These are phyloP conservation scores for Cuculus canorus DNA, from an alignment of 2,797 vertebrate genomes.

Conservation along the genomic window DNA sequence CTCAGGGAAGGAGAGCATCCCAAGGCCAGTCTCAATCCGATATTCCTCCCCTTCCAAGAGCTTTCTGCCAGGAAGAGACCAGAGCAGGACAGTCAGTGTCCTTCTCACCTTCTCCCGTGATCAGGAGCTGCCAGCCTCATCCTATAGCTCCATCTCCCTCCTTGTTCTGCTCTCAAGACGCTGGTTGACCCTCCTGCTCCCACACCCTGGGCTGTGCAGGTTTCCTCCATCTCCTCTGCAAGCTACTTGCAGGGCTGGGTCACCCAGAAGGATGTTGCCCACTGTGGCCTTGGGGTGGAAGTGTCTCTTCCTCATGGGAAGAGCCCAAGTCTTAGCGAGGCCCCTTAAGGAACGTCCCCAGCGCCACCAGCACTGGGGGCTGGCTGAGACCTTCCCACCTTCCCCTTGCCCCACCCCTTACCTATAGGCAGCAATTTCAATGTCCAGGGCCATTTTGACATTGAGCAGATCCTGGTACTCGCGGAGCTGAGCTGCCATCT, in stretches of 20 bases:
- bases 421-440: constrained; percentile 96
- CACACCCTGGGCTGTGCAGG: background rate
- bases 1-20: constrained; percentile 84
- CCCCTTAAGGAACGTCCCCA: background rate
- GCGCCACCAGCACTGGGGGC: background rate
- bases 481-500: constrained; percentile 92
- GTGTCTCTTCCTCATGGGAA: background rate
- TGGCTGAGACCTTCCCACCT: background rate
- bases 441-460: constrained; percentile 96
- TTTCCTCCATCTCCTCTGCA: background rate
- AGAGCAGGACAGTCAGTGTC: background rate
- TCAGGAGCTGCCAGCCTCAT: background rate
- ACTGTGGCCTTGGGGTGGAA: background rate
- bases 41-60: constrained; percentile 93
- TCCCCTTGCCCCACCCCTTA: constrained; percentile 2
- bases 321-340: background rate
- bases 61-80: constrained; percentile 81
- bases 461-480: constrained; percentile 96
- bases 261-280: rapidly evolving
- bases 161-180: background rate
- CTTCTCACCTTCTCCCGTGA: rapidly evolving
- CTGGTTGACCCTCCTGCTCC: background rate
- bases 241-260: background rate
- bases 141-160: background rate
- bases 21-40: constrained; percentile 82